phyloP scores from a whole-genome alignment of 1,140 invertebrate species.

The Ceratina australensis region DNA sequence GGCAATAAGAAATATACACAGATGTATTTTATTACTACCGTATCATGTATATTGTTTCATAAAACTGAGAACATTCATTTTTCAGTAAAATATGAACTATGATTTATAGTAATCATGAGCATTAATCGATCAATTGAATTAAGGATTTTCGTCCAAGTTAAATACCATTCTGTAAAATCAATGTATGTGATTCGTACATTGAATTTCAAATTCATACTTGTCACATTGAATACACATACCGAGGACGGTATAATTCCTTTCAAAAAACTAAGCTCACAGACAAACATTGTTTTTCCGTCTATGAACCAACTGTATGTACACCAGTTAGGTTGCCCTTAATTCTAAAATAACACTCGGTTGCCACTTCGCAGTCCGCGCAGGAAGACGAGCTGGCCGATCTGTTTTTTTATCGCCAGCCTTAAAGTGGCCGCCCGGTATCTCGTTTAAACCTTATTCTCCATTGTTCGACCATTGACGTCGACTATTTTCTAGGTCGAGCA shows the following conservation, averaged over 20 bases:
- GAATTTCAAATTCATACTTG: not conserved
- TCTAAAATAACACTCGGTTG: slow-evolving; percentile 33
- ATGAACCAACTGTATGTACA: not conserved
- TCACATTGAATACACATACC: no score
- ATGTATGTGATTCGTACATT: not conserved
- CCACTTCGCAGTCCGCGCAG: not conserved
- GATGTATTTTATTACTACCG: no score
- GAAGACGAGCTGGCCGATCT: slow-evolving; percentile 7
- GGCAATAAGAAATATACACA: no score
- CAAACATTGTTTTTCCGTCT: slow-evolving; percentile 1
- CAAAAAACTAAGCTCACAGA: not conserved
- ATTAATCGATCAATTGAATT: no score
- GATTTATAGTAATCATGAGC: not conserved
- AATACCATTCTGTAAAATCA: no score
- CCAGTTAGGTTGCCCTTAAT: slow-evolving; percentile 26
- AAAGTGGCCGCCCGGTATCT: slow-evolving; percentile 13
- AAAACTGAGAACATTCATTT: no score
- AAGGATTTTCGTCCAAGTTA: not conserved
- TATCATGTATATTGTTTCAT: no score
- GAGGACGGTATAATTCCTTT: not conserved
- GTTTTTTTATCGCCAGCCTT: slow-evolving; percentile 31
- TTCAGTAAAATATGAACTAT: no score
- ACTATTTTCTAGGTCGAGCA: slow-evolving; percentile 28
- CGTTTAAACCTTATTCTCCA: slow-evolving; percentile 25
- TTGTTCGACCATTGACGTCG: slow-evolving; percentile 5